phyloP scores from a whole-genome alignment of 2,888 invertebrate species.

The Parnassius apollo region DNA sequence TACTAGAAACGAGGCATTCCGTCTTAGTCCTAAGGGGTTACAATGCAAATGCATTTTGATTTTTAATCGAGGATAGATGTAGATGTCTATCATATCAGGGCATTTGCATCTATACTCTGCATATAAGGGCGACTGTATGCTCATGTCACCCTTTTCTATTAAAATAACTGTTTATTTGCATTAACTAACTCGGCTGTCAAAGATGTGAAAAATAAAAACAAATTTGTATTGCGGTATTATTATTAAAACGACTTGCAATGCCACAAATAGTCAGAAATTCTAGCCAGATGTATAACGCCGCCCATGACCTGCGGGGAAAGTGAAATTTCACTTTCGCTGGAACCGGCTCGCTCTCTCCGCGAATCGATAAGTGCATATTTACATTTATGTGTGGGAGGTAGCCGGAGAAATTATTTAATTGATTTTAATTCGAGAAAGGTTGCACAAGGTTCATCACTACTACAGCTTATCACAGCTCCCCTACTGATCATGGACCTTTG shows the following conservation, averaged over 20 bases:
- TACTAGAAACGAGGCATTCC: too few species aligned
- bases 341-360: slow-evolving; percentile 12
- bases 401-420: slow-evolving; percentile 3
- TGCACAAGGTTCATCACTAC: too few species aligned
- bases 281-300: slow-evolving; percentile 7
- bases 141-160: too few species aligned
- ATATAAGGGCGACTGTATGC: too few species aligned
- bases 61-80: too few species aligned
- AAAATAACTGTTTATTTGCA: neutral
- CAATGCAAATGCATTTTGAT: too few species aligned
- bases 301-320: slow-evolving; percentile 15
- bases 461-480: too few species aligned
- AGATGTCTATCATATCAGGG: too few species aligned
- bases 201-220: slow-evolving; percentile 2
- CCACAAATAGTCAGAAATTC: slow-evolving; percentile 3
- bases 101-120: too few species aligned
- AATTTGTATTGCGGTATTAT: neutral
- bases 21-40: too few species aligned
- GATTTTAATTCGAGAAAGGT: neutral
- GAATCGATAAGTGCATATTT: slow-evolving; percentile 15
- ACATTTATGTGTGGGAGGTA: slow-evolving; percentile 2
- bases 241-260: slow-evolving; percentile 2
- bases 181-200: neutral
- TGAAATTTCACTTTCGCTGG: slow-evolving; percentile 22
- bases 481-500: too few species aligned